These are phyloP conservation scores for Avahi laniger DNA, from an alignment of 2,797 vertebrate genomes.

Conservation along the genomic window DNA sequence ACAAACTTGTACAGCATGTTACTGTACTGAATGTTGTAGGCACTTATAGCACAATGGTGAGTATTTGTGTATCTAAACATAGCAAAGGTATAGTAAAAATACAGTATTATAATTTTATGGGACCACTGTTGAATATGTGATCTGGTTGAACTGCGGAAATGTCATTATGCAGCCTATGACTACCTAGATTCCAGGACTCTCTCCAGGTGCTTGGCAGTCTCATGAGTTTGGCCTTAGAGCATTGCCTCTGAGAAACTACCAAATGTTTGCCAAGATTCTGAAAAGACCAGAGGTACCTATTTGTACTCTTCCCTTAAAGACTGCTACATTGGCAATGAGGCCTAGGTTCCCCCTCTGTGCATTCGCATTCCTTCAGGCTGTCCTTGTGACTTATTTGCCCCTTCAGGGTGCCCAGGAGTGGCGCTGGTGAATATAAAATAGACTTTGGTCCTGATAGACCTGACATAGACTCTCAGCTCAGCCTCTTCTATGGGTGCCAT, in stretches of 20 bases:
- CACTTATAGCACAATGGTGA: not conserved
- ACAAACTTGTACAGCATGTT: not conserved
- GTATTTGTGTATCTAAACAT: not conserved
- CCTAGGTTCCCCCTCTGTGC: not conserved
- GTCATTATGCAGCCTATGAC: not conserved
- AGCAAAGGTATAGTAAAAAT: not conserved
- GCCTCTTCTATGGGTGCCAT: not conserved
- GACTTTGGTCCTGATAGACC: not conserved
- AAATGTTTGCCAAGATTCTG: not conserved
- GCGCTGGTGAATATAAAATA: not conserved
- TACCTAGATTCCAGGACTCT: not conserved
- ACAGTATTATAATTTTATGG: not conserved
- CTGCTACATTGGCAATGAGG: not conserved
- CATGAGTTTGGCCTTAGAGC: not conserved
- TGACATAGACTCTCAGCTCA: not conserved
- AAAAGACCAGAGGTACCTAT: not conserved
- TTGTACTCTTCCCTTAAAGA: not conserved
- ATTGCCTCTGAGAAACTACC: not conserved
- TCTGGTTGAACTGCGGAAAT: not conserved
- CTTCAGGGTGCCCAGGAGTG: not conserved
- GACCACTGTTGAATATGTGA: not conserved
- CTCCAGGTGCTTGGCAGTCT: not conserved
- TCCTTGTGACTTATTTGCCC: not conserved
- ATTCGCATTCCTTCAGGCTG: not conserved
- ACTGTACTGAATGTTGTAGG: not conserved